These are phyloP conservation scores for Climacteris rufus DNA, from an alignment of 2,113 vertebrate species.

Conservation along the genomic window DNA sequence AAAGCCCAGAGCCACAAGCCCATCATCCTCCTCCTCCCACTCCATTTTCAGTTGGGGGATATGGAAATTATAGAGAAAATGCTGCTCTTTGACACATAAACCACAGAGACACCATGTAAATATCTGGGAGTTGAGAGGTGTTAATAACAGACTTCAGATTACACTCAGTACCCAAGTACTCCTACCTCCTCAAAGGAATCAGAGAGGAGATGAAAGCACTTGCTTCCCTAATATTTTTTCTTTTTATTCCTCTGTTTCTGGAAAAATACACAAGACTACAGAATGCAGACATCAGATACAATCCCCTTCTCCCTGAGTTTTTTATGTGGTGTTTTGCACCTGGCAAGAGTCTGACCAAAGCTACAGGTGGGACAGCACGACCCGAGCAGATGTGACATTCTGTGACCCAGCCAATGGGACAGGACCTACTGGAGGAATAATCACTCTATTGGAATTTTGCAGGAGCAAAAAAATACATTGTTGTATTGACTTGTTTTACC, in stretches of 20 bases:
- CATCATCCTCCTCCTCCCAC: background rate
- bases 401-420: background rate
- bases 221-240: background rate
- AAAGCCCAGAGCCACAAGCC: background rate
- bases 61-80: background rate
- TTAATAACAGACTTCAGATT: background rate
- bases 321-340: background rate
- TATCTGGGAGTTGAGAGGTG: background rate
- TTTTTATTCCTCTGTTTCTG: background rate
- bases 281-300: fast-evolving
- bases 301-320: background rate
- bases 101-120: background rate
- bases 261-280: background rate
- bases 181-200: background rate
- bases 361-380: background rate
- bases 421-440: background rate
- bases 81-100: background rate
- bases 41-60: background rate
- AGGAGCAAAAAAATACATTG: background rate
- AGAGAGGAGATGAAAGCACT: background rate
- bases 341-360: background rate
- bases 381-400: background rate
- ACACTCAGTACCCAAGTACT: background rate
- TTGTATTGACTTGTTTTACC: background rate
- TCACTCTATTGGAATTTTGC: background rate